Conservation (phyloP, 2,797 vertebrate species). For the Odontamblyopus rebecca region DNA sequence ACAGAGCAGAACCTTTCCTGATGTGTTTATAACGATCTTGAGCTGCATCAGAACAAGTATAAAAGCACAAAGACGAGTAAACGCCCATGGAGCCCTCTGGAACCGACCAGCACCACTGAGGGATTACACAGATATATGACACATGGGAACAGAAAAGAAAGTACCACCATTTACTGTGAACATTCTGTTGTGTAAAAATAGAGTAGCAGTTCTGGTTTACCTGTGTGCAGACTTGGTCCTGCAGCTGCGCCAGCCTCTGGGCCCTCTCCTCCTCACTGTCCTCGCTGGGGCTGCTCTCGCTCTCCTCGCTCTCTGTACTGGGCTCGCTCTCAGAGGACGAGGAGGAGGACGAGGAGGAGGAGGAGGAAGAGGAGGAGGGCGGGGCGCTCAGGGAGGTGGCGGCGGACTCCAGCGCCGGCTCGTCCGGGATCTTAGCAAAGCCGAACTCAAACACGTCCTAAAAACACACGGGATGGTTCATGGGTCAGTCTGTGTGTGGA, state of each 20-base stretch:
- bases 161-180: no score
- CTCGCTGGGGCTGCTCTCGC: slow-evolving; percentile 85
- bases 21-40: no score
- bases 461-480: slow-evolving; percentile 14
- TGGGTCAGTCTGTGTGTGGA: slow-evolving; percentile 40
- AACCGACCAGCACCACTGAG: no score
- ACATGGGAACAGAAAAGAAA: no score
- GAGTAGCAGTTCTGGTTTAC: neutral
- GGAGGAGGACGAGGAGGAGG: slow-evolving; percentile 79
- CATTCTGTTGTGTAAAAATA: no score
- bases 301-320: slow-evolving; percentile 85
- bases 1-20: no score
- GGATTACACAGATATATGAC: no score
- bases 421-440: slow-evolving; percentile 93
- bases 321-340: slow-evolving; percentile 89
- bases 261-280: slow-evolving; percentile 89
- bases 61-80: no score
- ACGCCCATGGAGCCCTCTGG: no score
- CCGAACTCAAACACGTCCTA: slow-evolving; percentile 96
- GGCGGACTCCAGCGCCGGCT: slow-evolving; percentile 77
- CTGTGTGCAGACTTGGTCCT: slow-evolving; percentile 84
- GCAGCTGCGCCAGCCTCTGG: slow-evolving; percentile 89
- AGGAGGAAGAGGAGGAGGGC: slow-evolving; percentile 79
- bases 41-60: no score
- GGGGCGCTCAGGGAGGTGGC: neutral